These are phyloP conservation scores for Symphodus melops DNA, from an alignment of 2,113 vertebrate genomes.

Conservation along the genomic window DNA sequence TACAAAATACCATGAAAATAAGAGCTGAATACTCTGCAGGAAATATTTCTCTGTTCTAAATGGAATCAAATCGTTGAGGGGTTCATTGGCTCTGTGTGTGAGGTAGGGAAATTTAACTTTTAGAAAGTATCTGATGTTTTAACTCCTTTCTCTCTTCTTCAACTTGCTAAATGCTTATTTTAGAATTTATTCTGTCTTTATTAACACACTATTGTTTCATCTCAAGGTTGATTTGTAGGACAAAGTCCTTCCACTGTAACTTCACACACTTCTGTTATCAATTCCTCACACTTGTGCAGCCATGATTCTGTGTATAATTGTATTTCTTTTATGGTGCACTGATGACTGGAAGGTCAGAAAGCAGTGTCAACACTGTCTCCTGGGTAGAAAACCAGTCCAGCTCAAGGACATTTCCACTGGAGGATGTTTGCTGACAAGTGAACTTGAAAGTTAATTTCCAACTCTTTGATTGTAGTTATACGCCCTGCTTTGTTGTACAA, in stretches of 20 bases:
- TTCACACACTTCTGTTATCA: constrained; percentile 18
- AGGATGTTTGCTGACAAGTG: constrained; percentile 17
- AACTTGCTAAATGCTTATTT: neutral
- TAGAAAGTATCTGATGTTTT: too few species aligned
- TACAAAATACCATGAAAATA: too few species aligned
- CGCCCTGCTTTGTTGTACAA: neutral
- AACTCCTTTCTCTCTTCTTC: neutral
- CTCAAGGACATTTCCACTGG: constrained; percentile 36
- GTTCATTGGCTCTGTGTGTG: too few species aligned
- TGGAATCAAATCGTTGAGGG: too few species aligned
- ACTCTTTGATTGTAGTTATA: neutral
- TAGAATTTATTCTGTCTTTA: constrained; percentile 10
- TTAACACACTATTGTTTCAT: neutral
- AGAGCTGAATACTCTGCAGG: too few species aligned
- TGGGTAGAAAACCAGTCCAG: constrained; percentile 4
- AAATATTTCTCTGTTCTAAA: too few species aligned
- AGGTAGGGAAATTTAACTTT: too few species aligned
- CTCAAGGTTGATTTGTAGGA: neutral
- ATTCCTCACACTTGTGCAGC: constrained; percentile 28
- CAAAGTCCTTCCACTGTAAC: neutral
- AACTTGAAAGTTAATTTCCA: neutral
- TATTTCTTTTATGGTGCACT: constrained; percentile 25
- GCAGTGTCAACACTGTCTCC: constrained; percentile 38
- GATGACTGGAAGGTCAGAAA: constrained; percentile 46
- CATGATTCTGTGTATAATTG: neutral